Percentiles rank a stretch among this genome's conserved stretches.
phyloP scores from a whole-genome alignment of 1,140 invertebrate species.

The Paraescarpia echinospica region DNA sequence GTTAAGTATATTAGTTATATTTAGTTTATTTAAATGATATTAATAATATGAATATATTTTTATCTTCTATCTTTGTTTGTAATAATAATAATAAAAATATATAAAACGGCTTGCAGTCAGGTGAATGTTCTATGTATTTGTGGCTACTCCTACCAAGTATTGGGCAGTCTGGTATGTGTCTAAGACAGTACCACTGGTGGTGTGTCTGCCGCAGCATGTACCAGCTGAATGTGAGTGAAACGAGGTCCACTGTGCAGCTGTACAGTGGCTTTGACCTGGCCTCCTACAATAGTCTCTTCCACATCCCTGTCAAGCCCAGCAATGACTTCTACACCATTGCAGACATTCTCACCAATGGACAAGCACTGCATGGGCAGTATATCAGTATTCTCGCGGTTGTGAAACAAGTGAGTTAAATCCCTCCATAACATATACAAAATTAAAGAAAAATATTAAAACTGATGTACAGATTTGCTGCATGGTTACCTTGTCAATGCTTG shows the following conservation, averaged over 20 bases:
- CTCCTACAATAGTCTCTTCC: conserved; percentile 34
- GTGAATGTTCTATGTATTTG: conserved; percentile 10
- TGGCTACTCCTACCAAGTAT: not conserved
- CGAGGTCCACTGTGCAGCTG: conserved; percentile 38
- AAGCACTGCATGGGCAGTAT: conserved; percentile 44
- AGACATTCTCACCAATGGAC: conserved; percentile 50
- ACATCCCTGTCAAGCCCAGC: conserved; percentile 44
- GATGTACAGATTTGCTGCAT: too few species aligned
- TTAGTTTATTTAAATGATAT: not conserved
- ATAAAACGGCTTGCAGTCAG: not conserved
- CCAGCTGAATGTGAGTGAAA: conserved; percentile 48
- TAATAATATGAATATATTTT: not conserved
- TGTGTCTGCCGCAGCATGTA: conserved; percentile 38
- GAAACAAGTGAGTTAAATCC: conserved; percentile 39
- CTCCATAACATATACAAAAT: not conserved
- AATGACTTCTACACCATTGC: conserved; percentile 53
- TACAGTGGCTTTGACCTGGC: conserved; percentile 41
- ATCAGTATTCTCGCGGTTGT: conserved; percentile 48
- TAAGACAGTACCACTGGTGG: not conserved
- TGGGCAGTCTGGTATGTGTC: not conserved
- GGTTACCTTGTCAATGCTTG: too few species aligned
- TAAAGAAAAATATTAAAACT: too few species aligned
- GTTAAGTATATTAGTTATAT: too few species aligned
- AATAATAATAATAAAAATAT: too few species aligned
- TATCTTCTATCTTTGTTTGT: not conserved